Conservation (phyloP, 2,797 vertebrate genomes). For the Urocyon cinereoargenteus region DNA sequence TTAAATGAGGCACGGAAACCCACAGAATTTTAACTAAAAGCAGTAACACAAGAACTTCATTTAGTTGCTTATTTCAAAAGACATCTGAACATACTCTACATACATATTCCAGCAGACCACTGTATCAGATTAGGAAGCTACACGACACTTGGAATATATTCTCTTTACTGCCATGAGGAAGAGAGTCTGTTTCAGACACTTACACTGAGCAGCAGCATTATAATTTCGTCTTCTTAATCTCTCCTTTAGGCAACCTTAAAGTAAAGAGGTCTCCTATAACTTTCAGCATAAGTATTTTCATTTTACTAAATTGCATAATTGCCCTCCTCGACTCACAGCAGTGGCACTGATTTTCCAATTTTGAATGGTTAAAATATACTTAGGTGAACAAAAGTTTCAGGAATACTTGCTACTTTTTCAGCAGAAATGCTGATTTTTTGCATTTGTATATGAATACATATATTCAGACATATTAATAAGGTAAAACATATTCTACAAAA, state of each 20-base stretch:
- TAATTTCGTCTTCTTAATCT: slow-evolving; percentile 17
- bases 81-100: background rate
- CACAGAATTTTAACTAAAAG: slow-evolving; percentile 38
- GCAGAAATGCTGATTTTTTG: background rate
- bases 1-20: slow-evolving; percentile 12
- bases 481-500: slow-evolving; percentile 53
- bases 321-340: background rate
- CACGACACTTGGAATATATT: background rate
- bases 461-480: background rate
- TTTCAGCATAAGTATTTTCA: background rate
- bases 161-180: background rate
- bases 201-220: background rate
- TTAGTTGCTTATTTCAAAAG: slow-evolving; percentile 42
- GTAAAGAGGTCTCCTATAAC: background rate
- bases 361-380: slow-evolving; percentile 27
- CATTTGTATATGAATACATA: background rate
- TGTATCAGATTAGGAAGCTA: background rate
- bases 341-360: background rate
- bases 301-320: background rate
- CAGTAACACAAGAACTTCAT: slow-evolving; percentile 14
- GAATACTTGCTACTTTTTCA: background rate
- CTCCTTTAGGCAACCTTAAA: slow-evolving; percentile 28
- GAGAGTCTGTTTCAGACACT: background rate
- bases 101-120: background rate
- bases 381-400: slow-evolving; percentile 39